Conservation (phyloP, 2,113 vertebrate genomes). For the Neoarius graeffei region DNA sequence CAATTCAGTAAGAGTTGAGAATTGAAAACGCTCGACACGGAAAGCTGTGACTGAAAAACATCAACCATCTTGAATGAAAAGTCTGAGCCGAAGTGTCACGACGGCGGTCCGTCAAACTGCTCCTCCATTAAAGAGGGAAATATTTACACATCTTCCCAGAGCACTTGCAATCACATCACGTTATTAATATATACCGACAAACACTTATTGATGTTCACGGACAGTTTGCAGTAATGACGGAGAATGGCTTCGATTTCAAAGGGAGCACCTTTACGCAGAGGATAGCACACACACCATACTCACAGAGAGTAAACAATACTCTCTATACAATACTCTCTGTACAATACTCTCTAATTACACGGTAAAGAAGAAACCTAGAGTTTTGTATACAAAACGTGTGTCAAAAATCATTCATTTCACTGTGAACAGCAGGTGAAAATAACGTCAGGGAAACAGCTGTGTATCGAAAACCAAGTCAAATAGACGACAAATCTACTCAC, state of each 20-base stretch:
- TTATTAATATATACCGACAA: constrained; percentile 56
- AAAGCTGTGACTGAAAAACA: constrained; percentile 30
- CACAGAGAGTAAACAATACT: not conserved
- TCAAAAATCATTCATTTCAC: not conserved
- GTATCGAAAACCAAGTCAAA: not conserved
- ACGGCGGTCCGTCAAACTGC: constrained; percentile 48
- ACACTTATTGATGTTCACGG: constrained; percentile 22
- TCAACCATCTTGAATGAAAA: not conserved
- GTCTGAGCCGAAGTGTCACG: constrained; percentile 1
- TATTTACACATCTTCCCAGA: constrained; percentile 57
- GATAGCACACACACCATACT: not conserved
- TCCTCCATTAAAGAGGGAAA: constrained; percentile 52
- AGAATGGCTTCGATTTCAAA: constrained; percentile 48
- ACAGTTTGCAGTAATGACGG: not conserved
- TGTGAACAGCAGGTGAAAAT: not conserved
- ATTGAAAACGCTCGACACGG: constrained; percentile 38
- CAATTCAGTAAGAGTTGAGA: constrained; percentile 60
- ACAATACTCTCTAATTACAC: not conserved
- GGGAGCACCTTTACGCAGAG: constrained; percentile 21
- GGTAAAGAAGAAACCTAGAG: not conserved
- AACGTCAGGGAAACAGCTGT: not conserved
- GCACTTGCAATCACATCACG: constrained; percentile 59
- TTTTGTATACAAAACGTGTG: not conserved
- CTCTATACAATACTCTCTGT: not conserved
- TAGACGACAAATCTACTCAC: not conserved